Evolutionary conservation across 2,888 invertebrate species (phyloP).

Genomic region (Dolomedes plantarius): DNA sequence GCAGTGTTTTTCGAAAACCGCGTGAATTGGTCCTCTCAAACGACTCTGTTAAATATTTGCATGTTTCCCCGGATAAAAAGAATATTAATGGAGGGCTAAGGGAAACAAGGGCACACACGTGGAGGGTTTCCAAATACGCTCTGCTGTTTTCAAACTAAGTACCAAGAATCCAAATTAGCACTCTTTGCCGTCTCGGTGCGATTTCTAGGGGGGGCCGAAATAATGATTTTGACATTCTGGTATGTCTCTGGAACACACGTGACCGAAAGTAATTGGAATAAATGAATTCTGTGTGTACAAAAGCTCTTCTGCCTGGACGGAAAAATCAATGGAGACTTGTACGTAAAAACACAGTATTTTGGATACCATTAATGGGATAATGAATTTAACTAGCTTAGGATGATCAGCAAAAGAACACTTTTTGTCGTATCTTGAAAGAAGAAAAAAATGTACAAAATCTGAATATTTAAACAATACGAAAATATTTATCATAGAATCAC

Average conservation of each 20-base stretch:
- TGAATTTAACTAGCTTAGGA: no score
- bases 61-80: background rate
- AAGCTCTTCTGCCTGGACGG: background rate
- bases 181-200: background rate
- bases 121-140: background rate
- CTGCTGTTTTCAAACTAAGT: background rate
- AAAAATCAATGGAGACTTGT: background rate
- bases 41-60: background rate
- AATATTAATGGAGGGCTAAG: background rate
- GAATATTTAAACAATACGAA: no score
- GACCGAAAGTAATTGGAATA: background rate
- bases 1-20: no score
- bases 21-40: background rate
- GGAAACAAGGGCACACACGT: background rate
- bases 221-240: background rate
- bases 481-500: no score
- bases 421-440: no score
- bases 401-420: no score
- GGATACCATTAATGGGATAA: no score
- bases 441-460: no score
- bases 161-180: background rate
- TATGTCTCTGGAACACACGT: background rate
- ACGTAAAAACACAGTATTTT: no score
- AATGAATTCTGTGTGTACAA: background rate
- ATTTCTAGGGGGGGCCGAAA: background rate